phyloP scores from a whole-genome alignment of 2,113 vertebrate genomes.

The Zosterops japonicus region DNA sequence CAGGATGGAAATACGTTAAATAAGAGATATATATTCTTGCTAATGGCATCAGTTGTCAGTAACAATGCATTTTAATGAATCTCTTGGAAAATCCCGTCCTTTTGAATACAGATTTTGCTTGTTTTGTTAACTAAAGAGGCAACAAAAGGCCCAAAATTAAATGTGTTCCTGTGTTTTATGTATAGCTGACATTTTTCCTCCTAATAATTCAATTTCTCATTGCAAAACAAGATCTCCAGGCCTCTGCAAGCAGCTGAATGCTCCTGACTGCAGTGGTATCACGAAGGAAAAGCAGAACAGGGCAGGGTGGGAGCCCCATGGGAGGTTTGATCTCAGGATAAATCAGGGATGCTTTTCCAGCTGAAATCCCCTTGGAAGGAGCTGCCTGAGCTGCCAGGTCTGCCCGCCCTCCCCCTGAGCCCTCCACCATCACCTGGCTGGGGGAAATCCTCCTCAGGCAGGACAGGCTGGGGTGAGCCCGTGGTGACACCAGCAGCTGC shows the following conservation, averaged over 20 bases:
- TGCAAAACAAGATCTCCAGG: background rate
- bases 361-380: background rate
- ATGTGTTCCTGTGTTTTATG: background rate
- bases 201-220: background rate
- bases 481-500: accelerated
- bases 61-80: background rate
- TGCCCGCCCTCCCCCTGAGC: background rate
- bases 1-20: background rate
- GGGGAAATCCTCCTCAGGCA: accelerated
- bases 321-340: background rate
- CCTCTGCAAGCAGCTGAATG: background rate
- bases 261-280: background rate
- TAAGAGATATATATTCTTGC: background rate
- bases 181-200: background rate
- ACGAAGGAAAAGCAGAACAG: accelerated
- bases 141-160: background rate
- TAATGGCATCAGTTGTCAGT: background rate
- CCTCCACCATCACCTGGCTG: background rate
- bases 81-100: background rate
- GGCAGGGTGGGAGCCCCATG: accelerated
- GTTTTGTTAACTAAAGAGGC: background rate
- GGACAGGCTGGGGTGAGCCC: background rate
- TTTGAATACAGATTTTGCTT: background rate
- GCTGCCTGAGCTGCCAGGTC: accelerated
- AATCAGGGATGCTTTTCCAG: background rate